phyloP scores from a whole-genome alignment of 2,888 invertebrate genomes.

The Rhabditoides inermis region DNA sequence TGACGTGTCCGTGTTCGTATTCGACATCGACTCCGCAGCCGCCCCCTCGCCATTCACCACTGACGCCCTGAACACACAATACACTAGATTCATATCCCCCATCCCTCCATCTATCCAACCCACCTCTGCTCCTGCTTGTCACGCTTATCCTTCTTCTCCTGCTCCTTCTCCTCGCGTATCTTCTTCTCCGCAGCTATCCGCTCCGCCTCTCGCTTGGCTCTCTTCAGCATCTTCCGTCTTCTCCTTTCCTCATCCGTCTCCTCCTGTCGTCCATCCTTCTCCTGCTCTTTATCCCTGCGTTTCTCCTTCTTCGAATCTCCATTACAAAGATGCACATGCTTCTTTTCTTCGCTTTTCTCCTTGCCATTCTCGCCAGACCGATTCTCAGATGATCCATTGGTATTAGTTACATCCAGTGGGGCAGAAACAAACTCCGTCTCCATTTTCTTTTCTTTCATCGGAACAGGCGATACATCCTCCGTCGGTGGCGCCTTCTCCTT shows the following conservation, averaged over 20 bases:
- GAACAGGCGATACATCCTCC: too few species aligned
- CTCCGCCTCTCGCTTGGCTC: neutral
- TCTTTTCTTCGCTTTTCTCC: too few species aligned
- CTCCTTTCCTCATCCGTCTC: neutral
- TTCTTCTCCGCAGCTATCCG: neutral
- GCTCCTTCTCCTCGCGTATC: neutral
- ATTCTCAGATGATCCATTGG: too few species aligned
- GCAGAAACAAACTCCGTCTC: too few species aligned
- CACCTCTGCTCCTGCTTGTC: conserved; percentile 1
- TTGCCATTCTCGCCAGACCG: too few species aligned
- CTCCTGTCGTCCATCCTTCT: neutral
- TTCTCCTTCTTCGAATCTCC: too few species aligned
- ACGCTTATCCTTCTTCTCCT: neutral
- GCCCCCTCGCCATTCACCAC: neutral
- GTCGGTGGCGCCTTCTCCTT: neutral
- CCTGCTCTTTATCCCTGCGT: neutral
- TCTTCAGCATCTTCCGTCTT: neutral
- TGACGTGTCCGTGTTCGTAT: neutral
- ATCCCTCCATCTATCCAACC: conserved; percentile 1
- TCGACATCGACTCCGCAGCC: neutral
- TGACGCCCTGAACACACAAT: neutral
- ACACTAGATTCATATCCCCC: neutral
- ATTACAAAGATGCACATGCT: too few species aligned
- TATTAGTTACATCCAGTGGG: too few species aligned
- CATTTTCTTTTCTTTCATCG: too few species aligned